Base-by-base conservation (phyloP, 2,888 invertebrate species). In the Rhagophthalmus giganteus region DNA sequence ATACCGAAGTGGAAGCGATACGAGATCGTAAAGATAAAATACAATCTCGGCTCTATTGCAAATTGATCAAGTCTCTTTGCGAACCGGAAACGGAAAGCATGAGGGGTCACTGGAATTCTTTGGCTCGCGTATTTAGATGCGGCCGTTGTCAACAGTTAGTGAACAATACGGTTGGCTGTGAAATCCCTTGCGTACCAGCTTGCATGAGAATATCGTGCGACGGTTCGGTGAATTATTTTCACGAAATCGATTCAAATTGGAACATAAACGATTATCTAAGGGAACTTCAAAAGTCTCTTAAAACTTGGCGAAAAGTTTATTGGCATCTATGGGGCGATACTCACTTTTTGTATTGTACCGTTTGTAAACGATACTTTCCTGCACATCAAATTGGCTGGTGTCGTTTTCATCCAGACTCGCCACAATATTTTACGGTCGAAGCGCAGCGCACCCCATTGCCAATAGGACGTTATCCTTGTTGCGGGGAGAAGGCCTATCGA, bases 281-380 rank as follows among this genome's bases (percentile, higher is more conserved):
- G 28, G 83, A 84, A 66, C 73, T 94, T 52, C 88, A 88, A 67
- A 83, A 83, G 10, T 87, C 90, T 66, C 77, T 93, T 48, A 88
- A 90, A 56, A 86, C 87, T 0, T 96, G 96, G 96, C 80, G 93
- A 1, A 72, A 66, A 48, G 65, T 94, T 1, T 96, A 95, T 75
- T 96, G 96, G 96, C 82, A 89, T 30, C 76, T 95, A 33, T 95
- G 95, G 95, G 92, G 92, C 0, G 88, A 89, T 65, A 87, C 92
- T 57, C 95, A 96, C 74, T 91, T 87, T 74, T 77, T 95, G 13
- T 83, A 83, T 50, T 96, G 96, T 67, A 82, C 83, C 34, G 80
- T 83, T 1, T 94, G 94, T 67, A 87, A 88, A 65, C 81, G 80
- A 24, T 84, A 83, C 70, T 91, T 90, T 68, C 87, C 90, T 0